Conservation (phyloP, 2,113 vertebrate species). For the Acrocephalus arundinaceus region DNA sequence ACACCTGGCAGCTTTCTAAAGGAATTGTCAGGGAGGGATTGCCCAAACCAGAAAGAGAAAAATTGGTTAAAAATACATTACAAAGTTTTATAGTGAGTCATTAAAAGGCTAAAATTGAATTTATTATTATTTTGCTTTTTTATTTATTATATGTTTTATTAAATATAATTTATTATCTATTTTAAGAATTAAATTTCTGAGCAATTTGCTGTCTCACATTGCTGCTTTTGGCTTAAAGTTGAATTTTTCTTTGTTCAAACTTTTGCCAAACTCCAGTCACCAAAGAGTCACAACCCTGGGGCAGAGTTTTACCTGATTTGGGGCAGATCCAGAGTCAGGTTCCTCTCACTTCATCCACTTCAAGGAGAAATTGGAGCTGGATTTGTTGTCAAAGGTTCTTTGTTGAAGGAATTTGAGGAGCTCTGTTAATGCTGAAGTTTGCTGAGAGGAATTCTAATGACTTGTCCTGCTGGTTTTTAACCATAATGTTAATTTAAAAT, state of each 20-base stretch:
- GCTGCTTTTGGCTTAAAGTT: not conserved
- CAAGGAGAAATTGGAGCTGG: not conserved
- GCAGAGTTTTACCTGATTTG: not conserved
- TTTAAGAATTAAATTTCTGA: not conserved
- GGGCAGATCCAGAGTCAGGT: not conserved
- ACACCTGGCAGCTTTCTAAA: not conserved
- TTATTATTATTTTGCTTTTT: not conserved
- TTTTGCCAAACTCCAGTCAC: not conserved
- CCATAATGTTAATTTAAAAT: not conserved
- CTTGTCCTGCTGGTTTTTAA: not conserved
- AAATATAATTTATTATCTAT: too few species aligned
- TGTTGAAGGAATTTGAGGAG: not conserved
- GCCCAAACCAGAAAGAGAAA: not conserved
- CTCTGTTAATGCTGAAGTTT: not conserved
- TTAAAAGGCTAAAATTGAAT: not conserved
- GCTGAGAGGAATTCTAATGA: not conserved
- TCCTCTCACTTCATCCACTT: not conserved
- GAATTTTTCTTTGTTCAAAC: not conserved
- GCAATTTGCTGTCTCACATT: not conserved
- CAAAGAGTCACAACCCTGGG: too few species aligned
- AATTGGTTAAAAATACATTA: not conserved
- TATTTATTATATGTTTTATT: too few species aligned
- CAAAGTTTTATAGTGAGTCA: not conserved
- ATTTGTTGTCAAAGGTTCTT: not conserved
- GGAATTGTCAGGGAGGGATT: not conserved